These are phyloP conservation scores for Sciurus vulgaris DNA, from an alignment of 2,797 vertebrate genomes.

Conservation along the genomic window DNA sequence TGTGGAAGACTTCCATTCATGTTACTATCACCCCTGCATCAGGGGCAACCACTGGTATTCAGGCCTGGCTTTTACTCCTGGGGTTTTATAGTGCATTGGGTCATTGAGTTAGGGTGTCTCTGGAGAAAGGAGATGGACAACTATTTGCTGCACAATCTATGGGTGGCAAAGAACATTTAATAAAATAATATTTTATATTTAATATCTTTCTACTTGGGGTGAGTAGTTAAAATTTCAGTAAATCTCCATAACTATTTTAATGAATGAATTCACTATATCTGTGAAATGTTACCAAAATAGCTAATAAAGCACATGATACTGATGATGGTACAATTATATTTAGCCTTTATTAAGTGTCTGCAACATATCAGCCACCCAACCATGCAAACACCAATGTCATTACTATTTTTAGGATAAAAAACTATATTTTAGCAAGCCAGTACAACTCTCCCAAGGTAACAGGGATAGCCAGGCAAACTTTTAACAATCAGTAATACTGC, in stretches of 20 bases:
- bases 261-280: not conserved
- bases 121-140: not conserved
- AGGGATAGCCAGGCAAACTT: not conserved
- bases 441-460: not conserved
- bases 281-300: not conserved
- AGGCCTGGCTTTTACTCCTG: not conserved
- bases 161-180: not conserved
- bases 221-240: conserved; percentile 37
- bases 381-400: not conserved
- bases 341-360: not conserved
- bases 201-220: not conserved
- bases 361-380: not conserved
- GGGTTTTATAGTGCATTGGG: not conserved
- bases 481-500: not conserved
- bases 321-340: not conserved
- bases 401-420: not conserved
- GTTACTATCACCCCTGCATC: not conserved
- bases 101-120: not conserved
- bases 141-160: not conserved
- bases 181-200: conserved; percentile 9
- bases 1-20: not conserved
- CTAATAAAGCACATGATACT: not conserved
- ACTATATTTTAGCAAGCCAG: not conserved
- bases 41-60: not conserved
- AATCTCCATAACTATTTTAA: not conserved